Evolutionary conservation across 1,140 invertebrate species (phyloP).

Genomic region (Stegodyphus mimosarum): DNA sequence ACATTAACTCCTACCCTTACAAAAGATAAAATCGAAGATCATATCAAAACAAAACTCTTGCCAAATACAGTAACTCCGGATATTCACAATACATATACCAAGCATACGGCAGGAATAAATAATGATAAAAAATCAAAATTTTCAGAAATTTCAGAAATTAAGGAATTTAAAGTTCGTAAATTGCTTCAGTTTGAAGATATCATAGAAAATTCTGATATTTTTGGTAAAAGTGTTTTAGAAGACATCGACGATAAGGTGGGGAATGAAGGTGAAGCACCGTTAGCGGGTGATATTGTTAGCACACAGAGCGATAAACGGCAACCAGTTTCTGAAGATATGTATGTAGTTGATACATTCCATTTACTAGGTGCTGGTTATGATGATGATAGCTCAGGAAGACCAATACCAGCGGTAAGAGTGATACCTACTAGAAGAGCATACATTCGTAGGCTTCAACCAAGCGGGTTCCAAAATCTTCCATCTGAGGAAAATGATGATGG

Average conservation of each 20-base stretch:
- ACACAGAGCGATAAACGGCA: slow-evolving; percentile 15
- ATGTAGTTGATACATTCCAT: slow-evolving; percentile 30
- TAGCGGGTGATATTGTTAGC: not conserved
- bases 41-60: not conserved
- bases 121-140: not conserved
- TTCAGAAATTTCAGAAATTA: not conserved
- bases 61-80: not conserved
- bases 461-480: slow-evolving; percentile 1
- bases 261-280: not conserved
- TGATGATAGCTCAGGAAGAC: slow-evolving; percentile 34
- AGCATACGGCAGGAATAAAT: not conserved
- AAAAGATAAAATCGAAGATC: not conserved
- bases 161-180: slow-evolving; percentile 11
- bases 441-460: slow-evolving; percentile 35
- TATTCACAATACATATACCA: not conserved
- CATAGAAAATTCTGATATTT: not conserved
- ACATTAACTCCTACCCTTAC: not conserved
- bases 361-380: slow-evolving; percentile 34
- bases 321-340: not conserved
- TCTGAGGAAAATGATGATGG: slow-evolving; percentile 19
- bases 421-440: slow-evolving; percentile 53
- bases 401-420: slow-evolving; percentile 47
- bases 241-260: not conserved
- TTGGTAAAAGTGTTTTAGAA: not conserved
- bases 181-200: slow-evolving; percentile 1